Base-by-base conservation (phyloP, 2,888 invertebrate genomes). In the Esperia sulphurella region DNA sequence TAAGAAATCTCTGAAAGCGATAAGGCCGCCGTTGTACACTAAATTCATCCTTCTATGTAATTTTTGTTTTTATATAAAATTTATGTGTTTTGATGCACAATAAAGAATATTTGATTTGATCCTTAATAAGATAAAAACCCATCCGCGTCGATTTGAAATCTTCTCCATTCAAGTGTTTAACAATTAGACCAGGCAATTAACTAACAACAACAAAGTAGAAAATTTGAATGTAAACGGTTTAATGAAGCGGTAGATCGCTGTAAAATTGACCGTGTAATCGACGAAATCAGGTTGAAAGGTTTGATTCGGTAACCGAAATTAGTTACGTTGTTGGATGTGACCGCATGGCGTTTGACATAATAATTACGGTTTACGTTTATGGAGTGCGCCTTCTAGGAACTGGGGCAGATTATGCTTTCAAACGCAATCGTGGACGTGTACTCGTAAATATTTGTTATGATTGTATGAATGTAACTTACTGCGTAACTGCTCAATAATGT, bases 231-330 rank as follows among this genome's bases (percentile, higher is more conserved):
- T 35, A 35, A 35, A 35, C 35, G 35, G n/a, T 39, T 37, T 8
- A 35, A 38, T 30, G 29, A 41, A 29, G 43, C 28, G 29, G 10
- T 35, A 55, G 58, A 48, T 54, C 52, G 56, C 46, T 48, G 51
- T 54, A 50, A 57, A 67, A 67, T 66, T 57, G 53, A 59, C 61
- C 63, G 61, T 61, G 58, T 39, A 54, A 63, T 61, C 41, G 43
- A 58, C 43, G 33, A 30, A 37, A 13, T 9, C 41, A 28, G 43
- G 46, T 45, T 48, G 48, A 45, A 49, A 48, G 43, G 49, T 43
- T 38, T 31, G 44, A 46, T 39, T 53, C 8, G 29, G 47, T 49
- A 42, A 49, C 35, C n/a, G 29, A 28, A 45, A 42, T 42, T 49
- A 45, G 35, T 35, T 35, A 35, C 35, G 42, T 42, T 46, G 13